A percentile compares a stretch with the other conserved stretches of the same genome.
Conservation (phyloP, 2,113 vertebrate genomes). For the Zeus faber region DNA sequence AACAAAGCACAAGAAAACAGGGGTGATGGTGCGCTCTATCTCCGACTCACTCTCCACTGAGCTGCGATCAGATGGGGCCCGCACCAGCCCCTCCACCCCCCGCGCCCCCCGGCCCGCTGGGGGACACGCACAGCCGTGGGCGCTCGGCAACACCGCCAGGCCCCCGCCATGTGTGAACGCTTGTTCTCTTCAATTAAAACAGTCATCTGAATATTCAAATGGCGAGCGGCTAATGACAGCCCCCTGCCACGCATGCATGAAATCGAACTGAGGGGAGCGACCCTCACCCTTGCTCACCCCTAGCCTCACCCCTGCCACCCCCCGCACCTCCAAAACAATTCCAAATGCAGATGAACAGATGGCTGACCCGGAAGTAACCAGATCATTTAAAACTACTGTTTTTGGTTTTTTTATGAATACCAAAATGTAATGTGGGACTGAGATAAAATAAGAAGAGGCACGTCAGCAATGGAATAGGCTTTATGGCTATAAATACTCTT, state of each 20-base stretch:
- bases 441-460: no score
- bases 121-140: constrained; percentile 60
- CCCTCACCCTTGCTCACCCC: no score
- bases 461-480: no score
- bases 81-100: neutral
- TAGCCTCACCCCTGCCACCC: no score
- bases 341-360: no score
- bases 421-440: no score
- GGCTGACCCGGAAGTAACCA: no score
- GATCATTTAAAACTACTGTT: no score
- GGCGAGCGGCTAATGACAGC: constrained; percentile 58
- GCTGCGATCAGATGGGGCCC: neutral
- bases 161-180: constrained; percentile 66
- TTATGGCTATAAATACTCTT: no score
- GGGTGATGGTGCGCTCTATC: constrained; percentile 50
- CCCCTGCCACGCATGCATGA: constrained; percentile 43
- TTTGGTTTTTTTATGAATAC: no score
- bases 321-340: no score
- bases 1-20: no score
- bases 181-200: constrained; percentile 73
- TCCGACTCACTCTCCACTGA: neutral
- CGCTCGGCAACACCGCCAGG: constrained; percentile 54
- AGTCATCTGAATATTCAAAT: constrained; percentile 72
- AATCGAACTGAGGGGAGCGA: constrained; percentile 50
- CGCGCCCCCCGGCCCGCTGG: constrained; percentile 61